Percentiles rank a stretch among this genome's conserved stretches.
phyloP scores from a whole-genome alignment of 2,797 vertebrate genomes.

The Danionella dracula region DNA sequence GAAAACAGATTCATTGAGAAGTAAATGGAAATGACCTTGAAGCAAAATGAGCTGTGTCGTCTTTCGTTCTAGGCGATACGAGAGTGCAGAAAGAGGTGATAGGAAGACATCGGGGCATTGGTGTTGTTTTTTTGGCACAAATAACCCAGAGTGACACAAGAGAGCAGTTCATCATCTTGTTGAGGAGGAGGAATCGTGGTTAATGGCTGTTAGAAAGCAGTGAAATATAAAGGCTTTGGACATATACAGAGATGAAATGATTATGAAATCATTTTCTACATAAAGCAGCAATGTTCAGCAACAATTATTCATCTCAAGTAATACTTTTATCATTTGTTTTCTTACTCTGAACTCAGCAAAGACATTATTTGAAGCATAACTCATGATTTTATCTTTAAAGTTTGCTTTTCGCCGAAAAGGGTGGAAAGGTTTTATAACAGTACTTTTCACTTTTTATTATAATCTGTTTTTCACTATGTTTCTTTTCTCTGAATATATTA shows the following conservation, averaged over 20 bases:
- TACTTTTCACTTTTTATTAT: background rate
- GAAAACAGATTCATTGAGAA: background rate
- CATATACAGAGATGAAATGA: constrained; percentile 43
- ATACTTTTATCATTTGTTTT: background rate
- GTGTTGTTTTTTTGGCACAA: background rate
- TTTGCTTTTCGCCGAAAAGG: background rate
- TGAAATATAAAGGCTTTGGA: constrained; percentile 50
- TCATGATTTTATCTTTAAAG: background rate
- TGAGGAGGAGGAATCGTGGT: constrained; percentile 37
- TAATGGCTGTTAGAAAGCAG: constrained; percentile 51
- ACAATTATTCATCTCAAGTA: constrained; percentile 21
- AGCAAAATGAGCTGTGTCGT: background rate
- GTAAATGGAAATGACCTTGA: constrained; percentile 21
- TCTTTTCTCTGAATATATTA: background rate
- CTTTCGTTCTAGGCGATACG: background rate
- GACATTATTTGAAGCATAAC: too few species aligned
- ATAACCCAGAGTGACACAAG: constrained; percentile 23
- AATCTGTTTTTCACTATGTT: background rate
- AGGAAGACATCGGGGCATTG: background rate
- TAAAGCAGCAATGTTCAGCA: constrained; percentile 25
- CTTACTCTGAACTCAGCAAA: too few species aligned
- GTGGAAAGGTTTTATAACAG: too few species aligned
- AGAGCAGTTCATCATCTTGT: constrained; percentile 41
- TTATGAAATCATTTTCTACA: constrained; percentile 37
- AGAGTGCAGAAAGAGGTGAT: background rate